These are phyloP conservation scores for Cataglyphis altisquamis DNA, from an alignment of 2,888 invertebrate species.

Conservation along the genomic window DNA sequence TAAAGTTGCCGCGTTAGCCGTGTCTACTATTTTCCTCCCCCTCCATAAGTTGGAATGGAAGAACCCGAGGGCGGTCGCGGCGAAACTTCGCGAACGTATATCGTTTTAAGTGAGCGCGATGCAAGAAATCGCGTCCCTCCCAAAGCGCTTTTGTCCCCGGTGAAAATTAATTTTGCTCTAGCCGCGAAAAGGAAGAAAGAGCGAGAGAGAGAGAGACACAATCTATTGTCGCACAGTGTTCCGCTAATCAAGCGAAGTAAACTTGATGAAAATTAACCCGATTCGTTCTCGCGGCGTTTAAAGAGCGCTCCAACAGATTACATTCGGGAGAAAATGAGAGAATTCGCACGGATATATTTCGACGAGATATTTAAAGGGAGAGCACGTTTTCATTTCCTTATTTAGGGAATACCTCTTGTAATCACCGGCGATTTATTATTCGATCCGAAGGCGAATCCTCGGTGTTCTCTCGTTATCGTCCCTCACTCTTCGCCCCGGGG, in stretches of 20 bases:
- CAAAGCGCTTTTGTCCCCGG: slow-evolving; percentile 44
- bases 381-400: slow-evolving; percentile 51
- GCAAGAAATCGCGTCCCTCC: slow-evolving; percentile 48
- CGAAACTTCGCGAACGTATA: slow-evolving; percentile 59
- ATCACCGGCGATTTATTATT: slow-evolving; percentile 48
- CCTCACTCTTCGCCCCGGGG: slow-evolving; percentile 2
- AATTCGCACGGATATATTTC: slow-evolving; percentile 32
- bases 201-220: neutral
- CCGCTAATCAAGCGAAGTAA: slow-evolving; percentile 44
- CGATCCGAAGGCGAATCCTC: slow-evolving; percentile 33
- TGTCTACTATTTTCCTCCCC: slow-evolving; percentile 43
- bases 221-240: slow-evolving; percentile 38
- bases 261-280: slow-evolving; percentile 49
- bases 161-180: slow-evolving; percentile 45
- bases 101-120: slow-evolving; percentile 53
- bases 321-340: slow-evolving; percentile 6
- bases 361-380: slow-evolving; percentile 39
- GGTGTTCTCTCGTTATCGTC: slow-evolving; percentile 34
- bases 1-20: slow-evolving; percentile 57
- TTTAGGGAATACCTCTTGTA: slow-evolving; percentile 41
- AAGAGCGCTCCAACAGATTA: slow-evolving; percentile 36
- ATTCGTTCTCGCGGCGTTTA: slow-evolving; percentile 33
- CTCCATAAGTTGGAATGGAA: slow-evolving; percentile 46
- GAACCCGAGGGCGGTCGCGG: slow-evolving; percentile 35
- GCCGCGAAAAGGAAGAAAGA: neutral